phyloP scores from a whole-genome alignment of 2,797 vertebrate species.

The Pangasius macronema region DNA sequence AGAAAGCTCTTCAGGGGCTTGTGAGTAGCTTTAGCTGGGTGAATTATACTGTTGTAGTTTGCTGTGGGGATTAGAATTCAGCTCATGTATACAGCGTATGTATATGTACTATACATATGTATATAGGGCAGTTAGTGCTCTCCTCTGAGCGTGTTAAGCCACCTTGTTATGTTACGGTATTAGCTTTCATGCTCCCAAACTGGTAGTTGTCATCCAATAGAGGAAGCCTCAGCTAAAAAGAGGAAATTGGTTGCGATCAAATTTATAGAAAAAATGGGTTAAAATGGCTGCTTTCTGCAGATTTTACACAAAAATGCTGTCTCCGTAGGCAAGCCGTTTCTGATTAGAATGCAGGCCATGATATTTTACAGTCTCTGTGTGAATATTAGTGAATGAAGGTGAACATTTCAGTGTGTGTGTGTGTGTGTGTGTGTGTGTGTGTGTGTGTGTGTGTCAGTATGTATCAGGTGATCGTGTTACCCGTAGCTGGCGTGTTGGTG shows the following conservation, averaged over 20 bases:
- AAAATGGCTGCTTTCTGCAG: not conserved
- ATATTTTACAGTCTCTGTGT: not conserved
- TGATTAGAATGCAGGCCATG: no score
- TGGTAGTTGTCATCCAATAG: not conserved
- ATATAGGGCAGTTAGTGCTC: not conserved
- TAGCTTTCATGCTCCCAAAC: not conserved
- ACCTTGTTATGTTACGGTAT: not conserved
- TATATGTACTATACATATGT: not conserved
- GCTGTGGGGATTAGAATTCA: not conserved
- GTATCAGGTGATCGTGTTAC: conserved; percentile 90
- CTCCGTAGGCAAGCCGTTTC: no score
- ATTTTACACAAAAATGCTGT: not conserved
- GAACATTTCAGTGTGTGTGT: conserved; percentile 45
- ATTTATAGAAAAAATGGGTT: no score
- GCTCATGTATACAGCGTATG: not conserved
- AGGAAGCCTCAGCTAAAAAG: not conserved
- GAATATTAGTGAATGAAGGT: not conserved
- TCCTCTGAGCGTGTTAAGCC: not conserved
- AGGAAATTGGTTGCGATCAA: no score
- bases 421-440: conserved; percentile 62
- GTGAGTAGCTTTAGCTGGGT: not conserved
- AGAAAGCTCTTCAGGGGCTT: not conserved
- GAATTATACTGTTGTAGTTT: no score
- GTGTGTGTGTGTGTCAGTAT: conserved; percentile 73
- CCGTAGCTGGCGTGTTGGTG: conserved; percentile 71